phyloP scores from a whole-genome alignment of 1,140 invertebrate genomes.

The Eufriesea mexicana region DNA sequence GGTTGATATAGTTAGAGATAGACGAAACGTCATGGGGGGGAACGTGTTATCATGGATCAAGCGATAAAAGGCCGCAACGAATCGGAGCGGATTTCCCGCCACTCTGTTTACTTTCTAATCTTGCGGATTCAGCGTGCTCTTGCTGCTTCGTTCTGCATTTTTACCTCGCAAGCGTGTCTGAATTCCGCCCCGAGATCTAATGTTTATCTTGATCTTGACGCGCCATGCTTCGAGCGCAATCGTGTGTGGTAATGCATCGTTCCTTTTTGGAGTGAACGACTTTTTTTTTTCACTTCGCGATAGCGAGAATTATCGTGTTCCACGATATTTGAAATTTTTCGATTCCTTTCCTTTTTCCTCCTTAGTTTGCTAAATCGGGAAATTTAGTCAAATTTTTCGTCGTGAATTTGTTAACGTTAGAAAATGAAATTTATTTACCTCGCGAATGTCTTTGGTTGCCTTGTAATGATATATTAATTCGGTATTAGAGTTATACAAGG shows the following conservation, averaged over 20 bases:
- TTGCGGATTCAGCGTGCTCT: not conserved
- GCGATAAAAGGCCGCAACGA: not conserved
- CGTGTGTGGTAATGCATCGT: not conserved
- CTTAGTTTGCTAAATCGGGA: too few relatives aligned
- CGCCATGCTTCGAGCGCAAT: not conserved
- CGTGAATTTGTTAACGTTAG: too few relatives aligned
- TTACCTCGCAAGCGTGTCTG: not conserved
- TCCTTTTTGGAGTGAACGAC: not conserved
- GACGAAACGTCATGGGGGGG: not conserved
- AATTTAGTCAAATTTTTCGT: too few relatives aligned
- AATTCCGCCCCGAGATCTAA: not conserved
- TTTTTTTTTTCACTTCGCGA: not conserved
- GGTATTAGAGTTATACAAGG: too few relatives aligned
- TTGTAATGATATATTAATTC: too few relatives aligned
- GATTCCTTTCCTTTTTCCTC: too few relatives aligned
- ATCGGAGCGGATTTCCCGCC: not conserved
- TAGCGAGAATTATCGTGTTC: too few relatives aligned
- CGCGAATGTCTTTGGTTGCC: too few relatives aligned
- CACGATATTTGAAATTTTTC: too few relatives aligned
- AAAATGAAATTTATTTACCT: too few relatives aligned
- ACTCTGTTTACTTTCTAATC: constrained; percentile 13
- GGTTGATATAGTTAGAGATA: not conserved
- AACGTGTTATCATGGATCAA: not conserved
- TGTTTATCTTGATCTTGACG: not conserved
- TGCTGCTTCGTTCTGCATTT: not conserved